Conservation (phyloP, 2,888 invertebrate genomes). For the Prosapia bicincta region DNA sequence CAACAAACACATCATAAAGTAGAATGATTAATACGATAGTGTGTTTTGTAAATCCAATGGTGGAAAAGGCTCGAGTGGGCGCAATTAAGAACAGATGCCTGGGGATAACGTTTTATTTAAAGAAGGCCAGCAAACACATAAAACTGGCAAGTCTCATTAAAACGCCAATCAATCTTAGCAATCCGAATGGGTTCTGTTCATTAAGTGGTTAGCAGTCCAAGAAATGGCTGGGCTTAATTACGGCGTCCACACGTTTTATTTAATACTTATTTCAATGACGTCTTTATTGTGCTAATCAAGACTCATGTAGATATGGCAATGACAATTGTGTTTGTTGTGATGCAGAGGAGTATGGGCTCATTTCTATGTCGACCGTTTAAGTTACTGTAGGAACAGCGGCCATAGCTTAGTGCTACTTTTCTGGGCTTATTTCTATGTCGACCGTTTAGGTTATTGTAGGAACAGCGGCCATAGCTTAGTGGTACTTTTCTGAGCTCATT, state of each 20-base stretch:
- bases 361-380: too few relatives aligned
- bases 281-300: not conserved
- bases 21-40: not conserved
- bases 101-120: not conserved
- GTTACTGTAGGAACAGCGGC: too few relatives aligned
- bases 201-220: not conserved
- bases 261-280: not conserved
- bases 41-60: not conserved
- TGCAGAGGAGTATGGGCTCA: too few relatives aligned
- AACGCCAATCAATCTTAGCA: not conserved
- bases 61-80: not conserved
- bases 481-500: too few relatives aligned
- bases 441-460: too few relatives aligned
- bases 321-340: too few relatives aligned
- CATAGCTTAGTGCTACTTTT: too few relatives aligned
- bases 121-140: conserved; percentile 2
- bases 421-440: too few relatives aligned
- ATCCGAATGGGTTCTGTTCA: not conserved
- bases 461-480: too few relatives aligned
- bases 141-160: conserved; percentile 2
- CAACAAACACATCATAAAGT: too few relatives aligned
- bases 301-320: too few relatives aligned
- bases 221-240: not conserved
- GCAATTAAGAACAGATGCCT: not conserved
- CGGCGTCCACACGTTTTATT: not conserved